These are phyloP conservation scores for Philhelius pedissequus DNA, from an alignment of 2,888 invertebrate species.

Conservation along the genomic window DNA sequence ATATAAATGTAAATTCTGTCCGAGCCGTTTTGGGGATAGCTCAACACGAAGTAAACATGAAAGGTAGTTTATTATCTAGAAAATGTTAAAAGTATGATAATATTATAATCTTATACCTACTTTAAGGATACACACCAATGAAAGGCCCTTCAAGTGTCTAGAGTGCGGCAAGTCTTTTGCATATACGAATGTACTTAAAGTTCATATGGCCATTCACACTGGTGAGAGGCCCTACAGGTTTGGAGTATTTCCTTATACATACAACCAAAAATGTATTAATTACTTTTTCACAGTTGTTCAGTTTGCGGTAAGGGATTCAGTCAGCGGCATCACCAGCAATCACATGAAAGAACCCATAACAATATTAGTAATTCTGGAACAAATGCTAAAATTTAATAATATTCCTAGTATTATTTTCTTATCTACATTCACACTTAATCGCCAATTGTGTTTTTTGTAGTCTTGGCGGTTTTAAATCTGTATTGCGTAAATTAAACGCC, in stretches of 20 bases:
- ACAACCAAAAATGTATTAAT: background rate
- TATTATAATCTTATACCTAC: background rate
- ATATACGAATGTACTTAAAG: constrained; percentile 75
- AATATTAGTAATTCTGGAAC: background rate
- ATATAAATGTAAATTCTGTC: constrained; percentile 77
- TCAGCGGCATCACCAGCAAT: constrained; percentile 75
- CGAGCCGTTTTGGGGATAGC: constrained; percentile 77
- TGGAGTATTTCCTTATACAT: background rate
- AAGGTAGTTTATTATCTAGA: constrained; percentile 70
- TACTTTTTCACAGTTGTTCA: constrained; percentile 70
- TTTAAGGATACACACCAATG: constrained; percentile 75
- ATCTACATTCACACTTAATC: too few relatives aligned
- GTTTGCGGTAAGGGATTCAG: constrained; percentile 73
- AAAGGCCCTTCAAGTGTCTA: constrained; percentile 74
- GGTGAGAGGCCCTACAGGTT: constrained; percentile 76
- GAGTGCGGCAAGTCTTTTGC: constrained; percentile 74
- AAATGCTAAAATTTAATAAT: background rate
- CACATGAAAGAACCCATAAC: constrained; percentile 72
- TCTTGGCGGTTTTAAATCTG: too few relatives aligned
- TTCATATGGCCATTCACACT: constrained; percentile 75
- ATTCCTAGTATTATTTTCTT: background rate
- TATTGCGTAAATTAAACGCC: too few relatives aligned
- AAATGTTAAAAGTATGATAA: background rate
- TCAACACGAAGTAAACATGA: constrained; percentile 79
- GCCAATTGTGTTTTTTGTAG: too few relatives aligned